phyloP scores from a whole-genome alignment of 2,797 vertebrate species.

The Chloroceryle inda region DNA sequence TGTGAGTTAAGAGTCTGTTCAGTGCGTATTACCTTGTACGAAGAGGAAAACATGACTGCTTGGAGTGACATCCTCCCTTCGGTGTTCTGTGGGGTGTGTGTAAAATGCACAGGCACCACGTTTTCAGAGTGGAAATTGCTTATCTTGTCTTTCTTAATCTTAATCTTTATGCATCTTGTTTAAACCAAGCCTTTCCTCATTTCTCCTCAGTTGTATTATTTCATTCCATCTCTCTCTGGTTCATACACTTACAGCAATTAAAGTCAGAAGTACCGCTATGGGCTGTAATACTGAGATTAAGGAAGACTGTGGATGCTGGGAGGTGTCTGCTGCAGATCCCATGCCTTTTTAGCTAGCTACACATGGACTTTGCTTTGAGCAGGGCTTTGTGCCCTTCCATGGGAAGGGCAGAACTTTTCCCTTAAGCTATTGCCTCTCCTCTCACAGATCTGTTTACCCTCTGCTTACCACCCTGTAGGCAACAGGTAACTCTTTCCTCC shows the following conservation, averaged over 20 bases:
- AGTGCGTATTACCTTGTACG: conserved; percentile 4
- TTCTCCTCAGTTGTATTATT: background rate
- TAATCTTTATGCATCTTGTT: background rate
- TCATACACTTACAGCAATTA: background rate
- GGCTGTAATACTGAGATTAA: background rate
- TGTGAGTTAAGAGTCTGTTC: conserved; percentile 66
- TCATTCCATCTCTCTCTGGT: background rate
- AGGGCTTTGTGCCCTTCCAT: accelerated
- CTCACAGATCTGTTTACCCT: background rate
- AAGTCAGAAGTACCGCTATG: accelerated
- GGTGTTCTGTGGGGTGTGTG: background rate
- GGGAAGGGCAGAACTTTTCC: background rate
- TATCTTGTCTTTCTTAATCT: background rate
- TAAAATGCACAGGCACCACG: accelerated
- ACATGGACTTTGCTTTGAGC: background rate
- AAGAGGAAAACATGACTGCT: background rate
- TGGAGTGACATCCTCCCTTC: background rate
- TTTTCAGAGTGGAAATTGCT: background rate
- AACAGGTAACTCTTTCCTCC: background rate
- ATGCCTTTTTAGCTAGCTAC: background rate
- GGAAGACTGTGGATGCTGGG: background rate
- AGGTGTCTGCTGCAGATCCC: background rate
- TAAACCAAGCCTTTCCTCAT: background rate
- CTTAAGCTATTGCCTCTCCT: background rate
- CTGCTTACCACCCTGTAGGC: background rate